Conservation (phyloP, 2,888 invertebrate genomes). For the Lycocerus yunnanus region DNA sequence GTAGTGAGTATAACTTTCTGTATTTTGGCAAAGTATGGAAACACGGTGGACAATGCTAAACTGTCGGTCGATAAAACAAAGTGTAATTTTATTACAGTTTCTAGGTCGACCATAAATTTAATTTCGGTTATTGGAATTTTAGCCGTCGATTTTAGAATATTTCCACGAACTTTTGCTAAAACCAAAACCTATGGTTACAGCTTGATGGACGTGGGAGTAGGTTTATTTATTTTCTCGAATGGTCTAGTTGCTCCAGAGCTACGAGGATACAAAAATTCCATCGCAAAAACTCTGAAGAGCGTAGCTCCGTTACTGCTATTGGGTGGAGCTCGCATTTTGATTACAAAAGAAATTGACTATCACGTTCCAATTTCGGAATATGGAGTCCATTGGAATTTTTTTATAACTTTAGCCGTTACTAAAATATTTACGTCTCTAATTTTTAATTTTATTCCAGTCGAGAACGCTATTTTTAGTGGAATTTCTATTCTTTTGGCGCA, state of each 20-base stretch:
- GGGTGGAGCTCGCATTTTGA: conserved; percentile 66
- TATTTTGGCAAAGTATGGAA: conserved; percentile 5
- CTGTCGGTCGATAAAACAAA: not conserved
- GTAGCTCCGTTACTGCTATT: conserved; percentile 61
- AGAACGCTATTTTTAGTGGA: conserved; percentile 61
- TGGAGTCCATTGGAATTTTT: conserved; percentile 98
- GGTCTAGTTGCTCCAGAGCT: conserved; percentile 72
- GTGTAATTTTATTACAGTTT: conserved; percentile 63
- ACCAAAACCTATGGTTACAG: conserved; percentile 84
- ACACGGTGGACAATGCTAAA: not conserved
- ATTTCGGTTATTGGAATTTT: conserved; percentile 82
- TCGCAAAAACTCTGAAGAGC: conserved; percentile 50
- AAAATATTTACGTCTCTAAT: conserved; percentile 73
- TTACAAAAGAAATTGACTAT: conserved; percentile 72
- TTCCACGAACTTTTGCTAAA: conserved; percentile 86
- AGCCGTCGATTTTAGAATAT: conserved; percentile 90
- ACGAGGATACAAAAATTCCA: conserved; percentile 45
- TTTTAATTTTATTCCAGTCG: conserved; percentile 59
- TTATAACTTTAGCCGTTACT: conserved; percentile 86
- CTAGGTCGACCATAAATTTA: conserved; percentile 72
- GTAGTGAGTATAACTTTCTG: conserved; percentile 29
- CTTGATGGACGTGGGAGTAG: conserved; percentile 96
- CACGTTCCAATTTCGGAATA: conserved; percentile 91
- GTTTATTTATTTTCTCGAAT: conserved; percentile 81
- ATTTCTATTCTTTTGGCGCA: conserved; percentile 64